Conservation (phyloP, 2,797 vertebrate species). For the Passerculus sandwichensis region DNA sequence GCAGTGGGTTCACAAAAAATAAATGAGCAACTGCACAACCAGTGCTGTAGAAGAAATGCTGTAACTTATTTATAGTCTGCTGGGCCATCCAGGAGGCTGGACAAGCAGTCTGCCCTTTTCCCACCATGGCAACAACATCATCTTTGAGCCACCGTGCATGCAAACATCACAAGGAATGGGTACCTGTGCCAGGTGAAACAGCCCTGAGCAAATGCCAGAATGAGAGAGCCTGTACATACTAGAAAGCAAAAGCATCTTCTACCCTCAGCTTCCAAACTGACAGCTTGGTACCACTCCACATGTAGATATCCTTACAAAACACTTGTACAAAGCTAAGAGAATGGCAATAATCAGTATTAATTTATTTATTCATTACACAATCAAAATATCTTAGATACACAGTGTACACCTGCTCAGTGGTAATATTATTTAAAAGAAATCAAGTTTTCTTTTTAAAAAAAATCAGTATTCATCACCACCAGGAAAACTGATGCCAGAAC, state of each 20-base stretch:
- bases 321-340: background rate
- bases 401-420: background rate
- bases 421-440: background rate
- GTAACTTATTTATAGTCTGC: background rate
- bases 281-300: background rate
- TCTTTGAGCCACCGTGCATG: accelerated
- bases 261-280: background rate
- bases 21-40: background rate
- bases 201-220: background rate
- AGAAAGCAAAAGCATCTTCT: background rate
- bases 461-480: background rate
- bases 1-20: background rate
- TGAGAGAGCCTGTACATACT: accelerated
- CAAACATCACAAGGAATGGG: background rate
- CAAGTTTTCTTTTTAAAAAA: background rate
- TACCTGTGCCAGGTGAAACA: background rate
- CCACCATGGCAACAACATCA: background rate
- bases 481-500: background rate
- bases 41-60: background rate
- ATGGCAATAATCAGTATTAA: background rate
- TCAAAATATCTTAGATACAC: background rate
- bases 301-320: background rate
- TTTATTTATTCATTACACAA: background rate
- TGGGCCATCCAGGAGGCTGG: background rate
- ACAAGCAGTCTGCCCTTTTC: background rate